Conservation (phyloP, 2,797 vertebrate species). For the Micropoecilia bifurca region DNA sequence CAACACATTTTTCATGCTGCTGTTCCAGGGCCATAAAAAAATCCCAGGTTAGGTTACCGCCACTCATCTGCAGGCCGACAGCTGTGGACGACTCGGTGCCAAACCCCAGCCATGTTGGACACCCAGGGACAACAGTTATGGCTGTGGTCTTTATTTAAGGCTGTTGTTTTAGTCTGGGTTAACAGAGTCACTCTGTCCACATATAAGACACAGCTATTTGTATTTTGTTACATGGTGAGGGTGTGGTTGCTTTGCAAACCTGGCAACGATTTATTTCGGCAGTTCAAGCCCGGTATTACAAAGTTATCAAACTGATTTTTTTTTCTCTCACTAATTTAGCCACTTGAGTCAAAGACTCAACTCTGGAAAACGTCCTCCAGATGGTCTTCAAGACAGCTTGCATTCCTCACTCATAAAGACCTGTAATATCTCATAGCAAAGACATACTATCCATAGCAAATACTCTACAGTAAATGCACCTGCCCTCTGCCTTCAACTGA, state of each 20-base stretch:
- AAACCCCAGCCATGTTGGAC: constrained; percentile 71
- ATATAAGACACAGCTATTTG: constrained; percentile 36
- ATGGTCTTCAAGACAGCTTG: constrained; percentile 24
- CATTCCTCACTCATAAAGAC: constrained; percentile 22
- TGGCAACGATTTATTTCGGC: background rate
- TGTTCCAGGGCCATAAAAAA: constrained; percentile 67
- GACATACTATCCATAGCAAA: constrained; percentile 9
- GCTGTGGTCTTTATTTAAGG: constrained; percentile 48
- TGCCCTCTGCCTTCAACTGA: constrained; percentile 8
- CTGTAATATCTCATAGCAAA: constrained; percentile 14
- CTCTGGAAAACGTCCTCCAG: background rate
- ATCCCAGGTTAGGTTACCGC: constrained; percentile 75
- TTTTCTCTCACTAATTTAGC: too few relatives aligned
- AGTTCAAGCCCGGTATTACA: background rate
- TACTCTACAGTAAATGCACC: background rate
- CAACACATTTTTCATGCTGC: constrained; percentile 29
- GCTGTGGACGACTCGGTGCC: constrained; percentile 83
- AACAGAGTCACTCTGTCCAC: constrained; percentile 44
- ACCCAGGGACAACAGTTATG: constrained; percentile 56
- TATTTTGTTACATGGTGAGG: constrained; percentile 37
- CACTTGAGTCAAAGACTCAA: background rate
- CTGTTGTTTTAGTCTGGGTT: constrained; percentile 62
- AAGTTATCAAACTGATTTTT: background rate
- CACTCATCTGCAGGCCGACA: constrained; percentile 72
- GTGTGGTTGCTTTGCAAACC: constrained; percentile 14